Base-by-base conservation (phyloP, 2,888 invertebrate genomes). In the Epinotia nisella region DNA sequence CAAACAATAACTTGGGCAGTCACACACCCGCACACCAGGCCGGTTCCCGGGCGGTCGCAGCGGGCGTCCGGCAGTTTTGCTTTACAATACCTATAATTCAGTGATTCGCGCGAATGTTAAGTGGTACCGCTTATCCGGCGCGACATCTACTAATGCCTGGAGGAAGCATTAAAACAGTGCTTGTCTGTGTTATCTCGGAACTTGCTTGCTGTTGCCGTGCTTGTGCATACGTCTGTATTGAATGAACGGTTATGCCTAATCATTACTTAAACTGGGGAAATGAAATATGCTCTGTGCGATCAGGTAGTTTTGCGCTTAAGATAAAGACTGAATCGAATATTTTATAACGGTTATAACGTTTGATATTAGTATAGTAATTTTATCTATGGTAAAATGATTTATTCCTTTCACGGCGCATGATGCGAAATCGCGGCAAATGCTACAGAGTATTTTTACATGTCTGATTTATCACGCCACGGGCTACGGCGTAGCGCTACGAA, bases 41-140 rank as follows among this genome's bases (percentile, higher is more conserved):
- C n/a, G 19, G 55, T 21, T 66, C 87, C 83, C 91, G 92, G 92
- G 93, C 92, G 93, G 92, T 91, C 92, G 82, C 92, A 90, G 91
- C 91, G 86, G 92, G 92, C 79, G 86, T 81, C 84, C 82, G 77
- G 80, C 84, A 83, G 81, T 84, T 75, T 81, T 85, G 68, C 84
- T 83, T 82, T 87, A 91, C 90, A 89, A 88, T 85, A 84, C 80
- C 85, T 88, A 92, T 93, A 91, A 91, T 86, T 93, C 89, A 90
- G 86, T 87, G 88, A 90, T 90, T 90, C 89, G 87, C 91, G 87
- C 89, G 84, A 90, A 89, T 85, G 86, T 87, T 89, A 87, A 88
- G 88, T 88, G 87, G 82, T 81, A 78, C 81, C 82, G 82, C 82
- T 88, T 90, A 88, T 88, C 88, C 82, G 79, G 82, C 83, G 84